Evolutionary conservation across 2,113 vertebrate species (phyloP).

Genomic region (Mustela nigripes): DNA sequence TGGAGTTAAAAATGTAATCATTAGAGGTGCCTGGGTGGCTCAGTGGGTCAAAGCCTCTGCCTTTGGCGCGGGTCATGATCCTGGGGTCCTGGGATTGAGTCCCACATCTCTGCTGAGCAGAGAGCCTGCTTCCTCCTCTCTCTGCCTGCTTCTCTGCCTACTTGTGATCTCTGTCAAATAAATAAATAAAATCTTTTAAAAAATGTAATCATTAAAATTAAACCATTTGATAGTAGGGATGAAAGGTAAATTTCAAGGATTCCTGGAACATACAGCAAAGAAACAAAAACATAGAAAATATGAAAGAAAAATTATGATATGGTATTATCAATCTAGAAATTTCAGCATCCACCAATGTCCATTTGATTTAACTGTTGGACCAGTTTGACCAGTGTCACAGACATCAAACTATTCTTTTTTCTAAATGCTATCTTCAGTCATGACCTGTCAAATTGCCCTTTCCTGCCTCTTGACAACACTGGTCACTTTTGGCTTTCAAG

Average conservation of each 20-base stretch:
- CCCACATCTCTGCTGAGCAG: too few relatives aligned
- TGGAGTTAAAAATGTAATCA: background rate
- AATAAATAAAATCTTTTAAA: too few relatives aligned
- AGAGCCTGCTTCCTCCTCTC: too few relatives aligned
- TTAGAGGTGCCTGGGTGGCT: too few relatives aligned
- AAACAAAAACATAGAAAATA: background rate
- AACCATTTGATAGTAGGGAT: background rate
- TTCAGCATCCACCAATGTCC: background rate
- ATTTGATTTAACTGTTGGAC: background rate
- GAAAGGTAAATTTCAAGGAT: background rate
- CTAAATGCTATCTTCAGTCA: background rate
- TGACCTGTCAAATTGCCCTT: background rate
- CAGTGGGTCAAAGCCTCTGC: too few relatives aligned
- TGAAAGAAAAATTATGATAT: background rate
- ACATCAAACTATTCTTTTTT: background rate
- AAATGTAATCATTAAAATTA: background rate
- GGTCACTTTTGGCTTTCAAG: background rate
- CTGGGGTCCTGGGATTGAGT: too few relatives aligned
- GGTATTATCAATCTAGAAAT: background rate
- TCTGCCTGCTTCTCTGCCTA: too few relatives aligned
- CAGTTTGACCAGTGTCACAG: background rate
- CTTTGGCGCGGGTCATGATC: too few relatives aligned
- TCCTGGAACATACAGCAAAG: background rate
- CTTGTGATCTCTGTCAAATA: too few relatives aligned
- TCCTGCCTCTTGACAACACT: background rate